phyloP scores from a whole-genome alignment of 2,888 invertebrate species.

The Calameuta pallipes region DNA sequence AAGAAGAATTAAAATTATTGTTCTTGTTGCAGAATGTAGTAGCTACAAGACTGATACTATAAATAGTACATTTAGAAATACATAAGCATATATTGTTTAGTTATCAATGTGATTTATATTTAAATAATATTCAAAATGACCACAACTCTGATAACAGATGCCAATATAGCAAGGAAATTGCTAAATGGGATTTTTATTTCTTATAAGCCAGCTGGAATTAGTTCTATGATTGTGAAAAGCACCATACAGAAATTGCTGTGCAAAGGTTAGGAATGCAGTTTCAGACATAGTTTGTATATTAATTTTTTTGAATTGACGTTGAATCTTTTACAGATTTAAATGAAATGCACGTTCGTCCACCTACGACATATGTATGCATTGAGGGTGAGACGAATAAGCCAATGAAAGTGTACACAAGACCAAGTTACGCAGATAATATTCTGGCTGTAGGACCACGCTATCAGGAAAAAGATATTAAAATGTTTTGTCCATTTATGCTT shows the following conservation, averaged over 20 bases:
- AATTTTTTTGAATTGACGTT: constrained; percentile 20
- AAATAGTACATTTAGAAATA: background rate
- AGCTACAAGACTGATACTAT: background rate
- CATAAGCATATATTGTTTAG: background rate
- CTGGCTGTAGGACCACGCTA: constrained; percentile 83
- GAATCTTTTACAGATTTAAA: constrained; percentile 75
- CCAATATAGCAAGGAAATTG: constrained; percentile 73
- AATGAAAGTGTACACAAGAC: constrained; percentile 70
- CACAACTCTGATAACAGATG: constrained; percentile 57
- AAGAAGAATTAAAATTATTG: background rate
- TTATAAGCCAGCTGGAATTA: constrained; percentile 75
- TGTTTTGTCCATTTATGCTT: constrained; percentile 72
- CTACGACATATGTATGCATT: constrained; percentile 72
- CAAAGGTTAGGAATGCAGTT: constrained; percentile 70
- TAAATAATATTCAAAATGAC: background rate
- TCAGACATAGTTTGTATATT: constrained; percentile 11
- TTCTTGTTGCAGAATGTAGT: background rate
- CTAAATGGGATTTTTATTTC: constrained; percentile 83
- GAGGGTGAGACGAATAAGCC: constrained; percentile 74
- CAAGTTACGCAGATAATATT: constrained; percentile 81
- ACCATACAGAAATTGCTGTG: constrained; percentile 75
- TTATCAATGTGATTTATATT: background rate
- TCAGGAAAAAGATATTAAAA: constrained; percentile 74
- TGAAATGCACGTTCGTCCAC: constrained; percentile 73
- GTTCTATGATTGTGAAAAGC: constrained; percentile 67